Percentiles rank a stretch among this genome's conserved stretches.
Conservation (phyloP, 2,113 vertebrate species). For the Sinocyclocheilus maitianheensis region DNA sequence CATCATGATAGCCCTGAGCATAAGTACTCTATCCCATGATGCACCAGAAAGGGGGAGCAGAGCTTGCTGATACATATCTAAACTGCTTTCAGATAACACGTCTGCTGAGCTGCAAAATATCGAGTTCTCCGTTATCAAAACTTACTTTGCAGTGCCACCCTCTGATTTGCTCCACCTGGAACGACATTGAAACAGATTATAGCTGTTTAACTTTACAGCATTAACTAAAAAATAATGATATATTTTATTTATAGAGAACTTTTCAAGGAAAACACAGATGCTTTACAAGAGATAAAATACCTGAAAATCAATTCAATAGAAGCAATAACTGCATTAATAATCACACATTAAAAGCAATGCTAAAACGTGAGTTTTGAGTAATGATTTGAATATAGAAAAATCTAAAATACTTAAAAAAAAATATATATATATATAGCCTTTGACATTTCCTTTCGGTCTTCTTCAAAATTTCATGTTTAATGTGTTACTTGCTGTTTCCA, state of each 20-base stretch:
- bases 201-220: not conserved
- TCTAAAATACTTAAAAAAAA: too few species aligned
- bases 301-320: not conserved
- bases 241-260: not conserved
- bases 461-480: too few species aligned
- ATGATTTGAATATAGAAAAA: too few species aligned
- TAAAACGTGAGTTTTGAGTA: too few species aligned
- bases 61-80: not conserved
- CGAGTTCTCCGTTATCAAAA: slow-evolving; percentile 22
- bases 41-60: not conserved
- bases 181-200: slow-evolving; percentile 40
- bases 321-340: not conserved
- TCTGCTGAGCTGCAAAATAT: not conserved
- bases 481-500: too few species aligned
- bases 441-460: too few species aligned
- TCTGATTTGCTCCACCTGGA: slow-evolving; percentile 85
- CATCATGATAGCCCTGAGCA: not conserved
- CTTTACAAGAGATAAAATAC: too few species aligned
- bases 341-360: not conserved
- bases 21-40: not conserved
- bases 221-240: not conserved
- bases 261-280: too few species aligned
- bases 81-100: not conserved
- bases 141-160: slow-evolving; percentile 84
- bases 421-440: too few species aligned